phyloP scores from a whole-genome alignment of 2,113 vertebrate genomes.

The Tupaia tana region DNA sequence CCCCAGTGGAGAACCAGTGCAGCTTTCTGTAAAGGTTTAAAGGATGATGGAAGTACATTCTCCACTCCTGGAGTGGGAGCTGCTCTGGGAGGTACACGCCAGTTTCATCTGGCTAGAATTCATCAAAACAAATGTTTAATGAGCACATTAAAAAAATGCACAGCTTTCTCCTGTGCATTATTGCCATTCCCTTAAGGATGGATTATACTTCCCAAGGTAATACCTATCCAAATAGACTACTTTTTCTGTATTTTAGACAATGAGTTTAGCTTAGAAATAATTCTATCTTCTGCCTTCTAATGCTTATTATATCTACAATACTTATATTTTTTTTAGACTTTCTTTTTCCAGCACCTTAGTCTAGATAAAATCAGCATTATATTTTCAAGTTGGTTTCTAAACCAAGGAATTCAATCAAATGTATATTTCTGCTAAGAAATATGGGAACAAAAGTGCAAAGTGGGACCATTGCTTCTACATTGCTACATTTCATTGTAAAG shows the following conservation, averaged over 20 bases:
- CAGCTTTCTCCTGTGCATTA: background rate
- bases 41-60: background rate
- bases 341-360: background rate
- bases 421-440: background rate
- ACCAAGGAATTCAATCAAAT: background rate
- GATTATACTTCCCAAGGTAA: background rate
- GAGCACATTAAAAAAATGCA: background rate
- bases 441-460: background rate
- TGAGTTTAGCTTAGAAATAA: slow-evolving; percentile 13
- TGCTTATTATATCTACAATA: background rate
- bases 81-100: background rate
- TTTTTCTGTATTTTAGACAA: slow-evolving; percentile 15
- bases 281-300: background rate
- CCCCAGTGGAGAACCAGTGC: background rate
- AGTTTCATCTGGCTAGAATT: background rate
- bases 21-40: background rate
- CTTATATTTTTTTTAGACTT: background rate
- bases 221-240: background rate
- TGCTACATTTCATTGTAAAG: background rate
- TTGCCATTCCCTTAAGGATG: background rate
- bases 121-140: slow-evolving; percentile 24
- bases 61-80: background rate
- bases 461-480: background rate
- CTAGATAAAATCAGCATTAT: background rate
- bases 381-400: background rate